phyloP scores from a whole-genome alignment of 2,888 invertebrate species.

The Epirrhoe alternata region DNA sequence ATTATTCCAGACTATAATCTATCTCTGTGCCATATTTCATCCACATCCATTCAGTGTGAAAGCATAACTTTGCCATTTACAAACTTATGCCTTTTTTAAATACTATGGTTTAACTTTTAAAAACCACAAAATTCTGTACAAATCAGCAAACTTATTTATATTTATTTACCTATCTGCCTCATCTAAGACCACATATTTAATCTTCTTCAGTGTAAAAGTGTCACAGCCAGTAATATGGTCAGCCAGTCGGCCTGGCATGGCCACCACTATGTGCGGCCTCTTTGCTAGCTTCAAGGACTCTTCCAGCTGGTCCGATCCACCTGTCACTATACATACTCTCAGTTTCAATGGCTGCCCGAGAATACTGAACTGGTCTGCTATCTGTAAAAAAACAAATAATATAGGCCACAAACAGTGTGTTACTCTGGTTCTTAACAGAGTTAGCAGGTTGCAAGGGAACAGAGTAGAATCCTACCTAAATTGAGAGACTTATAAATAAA shows the following conservation, averaged over 20 bases:
- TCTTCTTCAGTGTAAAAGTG: constrained; percentile 91
- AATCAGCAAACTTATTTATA: not conserved
- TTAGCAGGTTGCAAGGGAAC: too few relatives aligned
- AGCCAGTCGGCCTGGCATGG: constrained; percentile 97
- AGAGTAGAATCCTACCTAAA: too few relatives aligned
- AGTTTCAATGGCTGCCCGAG: constrained; percentile 95
- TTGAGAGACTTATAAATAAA: too few relatives aligned
- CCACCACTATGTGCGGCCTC: constrained; percentile 97
- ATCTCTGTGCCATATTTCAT: too few relatives aligned
- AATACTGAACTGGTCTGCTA: constrained; percentile 97
- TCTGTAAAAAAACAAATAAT: constrained; percentile 84
- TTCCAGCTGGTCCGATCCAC: constrained; percentile 96
- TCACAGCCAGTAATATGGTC: constrained; percentile 96
- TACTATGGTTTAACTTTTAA: too few relatives aligned
- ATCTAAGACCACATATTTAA: constrained; percentile 96
- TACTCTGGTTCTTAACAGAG: too few relatives aligned
- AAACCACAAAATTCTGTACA: not conserved
- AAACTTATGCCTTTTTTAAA: too few relatives aligned
- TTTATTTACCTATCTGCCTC: constrained; percentile 94
- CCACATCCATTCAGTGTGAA: too few relatives aligned
- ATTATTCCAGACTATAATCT: too few relatives aligned
- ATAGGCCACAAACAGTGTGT: too few relatives aligned
- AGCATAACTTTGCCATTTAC: too few relatives aligned
- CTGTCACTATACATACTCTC: constrained; percentile 94
- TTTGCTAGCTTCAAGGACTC: constrained; percentile 94